These are phyloP conservation scores for Acanthisitta chloris DNA, from an alignment of 2,113 vertebrate genomes.

Conservation along the genomic window DNA sequence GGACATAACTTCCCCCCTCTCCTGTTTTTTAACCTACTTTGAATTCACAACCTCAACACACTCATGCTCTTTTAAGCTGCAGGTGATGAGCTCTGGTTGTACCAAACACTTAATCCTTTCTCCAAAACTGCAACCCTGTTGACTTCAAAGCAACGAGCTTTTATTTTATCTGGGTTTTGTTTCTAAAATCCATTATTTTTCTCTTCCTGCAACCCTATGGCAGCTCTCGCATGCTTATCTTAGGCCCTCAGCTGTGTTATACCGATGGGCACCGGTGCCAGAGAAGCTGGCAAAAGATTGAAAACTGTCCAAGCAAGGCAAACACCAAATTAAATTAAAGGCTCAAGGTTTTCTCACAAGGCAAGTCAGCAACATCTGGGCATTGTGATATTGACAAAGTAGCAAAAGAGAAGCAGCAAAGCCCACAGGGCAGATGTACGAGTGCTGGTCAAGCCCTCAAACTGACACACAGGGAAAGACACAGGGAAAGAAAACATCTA, in stretches of 20 bases:
- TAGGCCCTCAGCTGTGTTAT: background rate
- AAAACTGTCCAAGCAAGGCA: too few relatives aligned
- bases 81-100: background rate
- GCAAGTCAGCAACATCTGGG: background rate
- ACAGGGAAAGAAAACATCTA: background rate
- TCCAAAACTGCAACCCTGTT: background rate
- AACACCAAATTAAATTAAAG: background rate
- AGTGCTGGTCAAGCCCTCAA: background rate
- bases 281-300: background rate
- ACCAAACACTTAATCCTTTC: background rate
- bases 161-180: background rate
- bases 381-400: background rate
- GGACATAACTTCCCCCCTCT: background rate
- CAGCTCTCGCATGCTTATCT: background rate
- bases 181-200: background rate
- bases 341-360: background rate
- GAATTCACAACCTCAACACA: background rate
- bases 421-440: background rate
- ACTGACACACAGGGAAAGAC: background rate
- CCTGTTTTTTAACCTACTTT: background rate
- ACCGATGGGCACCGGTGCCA: background rate
- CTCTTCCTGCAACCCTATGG: background rate
- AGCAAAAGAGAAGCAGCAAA: background rate
- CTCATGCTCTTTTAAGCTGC: background rate
- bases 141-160: background rate